Base-by-base conservation (phyloP, 37 sponge, comb jelly and placozoan species). In the Oscarella lobularis region DNA sequence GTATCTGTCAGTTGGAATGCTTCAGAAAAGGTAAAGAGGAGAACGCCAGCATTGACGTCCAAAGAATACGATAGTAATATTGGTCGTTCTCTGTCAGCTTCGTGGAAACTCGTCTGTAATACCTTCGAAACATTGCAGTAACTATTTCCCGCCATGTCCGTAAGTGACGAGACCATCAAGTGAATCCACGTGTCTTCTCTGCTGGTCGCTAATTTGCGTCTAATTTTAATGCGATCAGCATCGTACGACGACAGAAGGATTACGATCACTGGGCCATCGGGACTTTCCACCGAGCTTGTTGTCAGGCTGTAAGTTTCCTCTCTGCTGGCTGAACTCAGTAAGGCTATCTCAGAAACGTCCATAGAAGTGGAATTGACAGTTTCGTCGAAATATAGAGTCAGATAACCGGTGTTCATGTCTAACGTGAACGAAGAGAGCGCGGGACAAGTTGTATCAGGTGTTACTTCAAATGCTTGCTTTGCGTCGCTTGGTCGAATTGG, bases 361-460 rank as follows among this genome's bases (percentile, higher is more conserved):
- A 89, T 77, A 3, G 87, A 86, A 2, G 79, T 39, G 38, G 79
- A 81, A 66, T 93, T 89, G 27, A 93, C 94, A 33, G 90, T 82
- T 66, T 93, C 94, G 73, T 84, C 85, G 74, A 93, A 93, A 3
- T 77, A 83, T 33, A 93, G 81, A 3, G 39, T 60, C 37, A 93
- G 66, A 40, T 60, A 29, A 3, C 84, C 77, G 29, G 65, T 0
- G 65, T 89, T 73, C 71, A 68, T 4, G 33, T 68, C 71, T 35
- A 68, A 35, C 6, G 71, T 34, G 4, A 4, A 68, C 29, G 29
- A 32, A 30, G 71, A 5, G 35, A 68, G 31, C 6, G 29, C 4
- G 4, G 79, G 31, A 83, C 79, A 60, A 20, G 69, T 65, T 0
- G 40, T 36, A 66, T 93, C 94, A 34, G 77, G 30, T 37, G 76